Evolutionary conservation across 2,888 invertebrate genomes (phyloP), one percentile per base, ranked within the genome.

Genomic region (Andrena flavipes): DNA sequence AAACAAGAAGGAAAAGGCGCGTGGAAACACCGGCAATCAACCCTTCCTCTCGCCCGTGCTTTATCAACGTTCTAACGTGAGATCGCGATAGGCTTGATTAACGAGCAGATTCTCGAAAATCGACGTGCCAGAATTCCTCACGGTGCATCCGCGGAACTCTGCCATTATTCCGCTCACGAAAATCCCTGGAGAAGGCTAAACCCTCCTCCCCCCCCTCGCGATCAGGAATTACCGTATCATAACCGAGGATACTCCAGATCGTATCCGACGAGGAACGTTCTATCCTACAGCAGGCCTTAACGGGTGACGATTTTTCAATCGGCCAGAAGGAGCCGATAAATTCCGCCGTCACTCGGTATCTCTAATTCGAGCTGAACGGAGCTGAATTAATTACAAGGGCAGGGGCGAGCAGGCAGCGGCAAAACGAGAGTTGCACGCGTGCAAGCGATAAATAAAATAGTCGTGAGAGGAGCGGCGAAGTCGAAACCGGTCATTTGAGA

Each of bases 51-150:
- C 63, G 60, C 1, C n/a, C 65, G 62, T 86, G 69, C 78, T 84
- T 89, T 80, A 87, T 85, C 76, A 85, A 84, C 73, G 80, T 80
- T 81, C 77, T 80, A 79, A 86, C 75, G 59, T 33, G 79, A 59
- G 48, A 70, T 30, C 13, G 70, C 65, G 62, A 67, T 65, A 64
- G 70, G 64, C 60, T 59, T 87, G 82, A 89, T 89, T 84, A 90
- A 89, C 81, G 82, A 80, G 73, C 68, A 59, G 67, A 76, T 71
- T 62, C 80, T 80, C 80, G 78, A 67, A 80, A 87, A 84, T 81
- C 77, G 76, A 70, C 81, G 68, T 68, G 60, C 59, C 75, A 8
- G 33, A 65, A 62, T 80, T 76, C 62, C 30, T 56, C 72, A 16
- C 42, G 54, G 63, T 60, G 30, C 51, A 48, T 33, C 62, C 67